phyloP scores from a whole-genome alignment of 2,888 invertebrate genomes.

The Calameuta pallipes region DNA sequence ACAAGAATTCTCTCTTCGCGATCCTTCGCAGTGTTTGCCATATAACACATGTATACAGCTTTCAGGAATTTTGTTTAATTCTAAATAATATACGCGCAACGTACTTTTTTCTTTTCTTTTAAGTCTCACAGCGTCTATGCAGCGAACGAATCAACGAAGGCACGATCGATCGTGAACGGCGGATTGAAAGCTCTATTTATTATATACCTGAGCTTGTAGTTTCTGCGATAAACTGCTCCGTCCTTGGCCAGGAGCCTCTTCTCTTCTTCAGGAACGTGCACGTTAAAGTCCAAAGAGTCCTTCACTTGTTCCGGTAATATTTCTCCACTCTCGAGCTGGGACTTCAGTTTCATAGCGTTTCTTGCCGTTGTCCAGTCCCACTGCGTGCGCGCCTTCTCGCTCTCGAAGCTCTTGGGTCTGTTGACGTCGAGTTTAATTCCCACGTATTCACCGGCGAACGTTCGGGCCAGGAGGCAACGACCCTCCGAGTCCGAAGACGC shows the following conservation, averaged over 20 bases:
- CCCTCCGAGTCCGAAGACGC: constrained; percentile 41
- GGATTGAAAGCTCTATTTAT: background rate
- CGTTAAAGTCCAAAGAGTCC: constrained; percentile 73
- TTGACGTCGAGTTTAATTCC: constrained; percentile 76
- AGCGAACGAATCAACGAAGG: no score
- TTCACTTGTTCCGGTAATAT: constrained; percentile 71
- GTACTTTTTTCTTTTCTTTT: no score
- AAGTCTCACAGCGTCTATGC: no score
- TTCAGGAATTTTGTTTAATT: no score
- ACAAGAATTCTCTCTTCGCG: no score
- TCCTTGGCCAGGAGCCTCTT: constrained; percentile 63
- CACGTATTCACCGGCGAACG: constrained; percentile 73
- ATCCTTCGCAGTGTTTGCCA: no score
- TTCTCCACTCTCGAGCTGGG: constrained; percentile 72
- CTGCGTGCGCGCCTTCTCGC: constrained; percentile 70
- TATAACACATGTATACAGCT: no score
- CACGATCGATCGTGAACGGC: background rate
- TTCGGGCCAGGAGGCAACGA: constrained; percentile 71
- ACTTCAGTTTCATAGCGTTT: constrained; percentile 74
- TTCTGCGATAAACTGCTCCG: constrained; percentile 67
- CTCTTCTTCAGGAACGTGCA: constrained; percentile 73
- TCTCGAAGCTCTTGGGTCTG: constrained; percentile 72
- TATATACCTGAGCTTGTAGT: constrained; percentile 55
- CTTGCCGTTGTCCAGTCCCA: constrained; percentile 76
- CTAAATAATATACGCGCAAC: no score